Conservation (phyloP, 2,797 vertebrate species). For the Lemur catta region DNA sequence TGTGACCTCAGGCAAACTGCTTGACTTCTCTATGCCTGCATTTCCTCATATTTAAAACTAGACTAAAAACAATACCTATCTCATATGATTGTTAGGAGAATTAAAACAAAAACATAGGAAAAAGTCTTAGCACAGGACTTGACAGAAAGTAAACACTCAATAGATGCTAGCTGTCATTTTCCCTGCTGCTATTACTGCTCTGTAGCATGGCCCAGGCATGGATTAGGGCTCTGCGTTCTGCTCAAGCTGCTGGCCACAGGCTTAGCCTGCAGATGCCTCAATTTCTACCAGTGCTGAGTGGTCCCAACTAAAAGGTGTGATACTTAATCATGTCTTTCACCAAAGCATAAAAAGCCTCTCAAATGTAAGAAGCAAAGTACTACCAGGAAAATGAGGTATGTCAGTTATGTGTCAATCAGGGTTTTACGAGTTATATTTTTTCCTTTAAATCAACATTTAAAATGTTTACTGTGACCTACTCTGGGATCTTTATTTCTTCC, state of each 20-base stretch:
- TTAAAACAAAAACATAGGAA: not conserved
- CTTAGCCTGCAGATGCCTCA: not conserved
- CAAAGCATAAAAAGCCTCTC: not conserved
- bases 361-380: not conserved
- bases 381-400: not conserved
- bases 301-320: not conserved
- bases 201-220: not conserved
- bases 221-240: not conserved
- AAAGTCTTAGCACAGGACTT: not conserved
- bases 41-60: constrained; percentile 1
- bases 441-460: constrained; percentile 25
- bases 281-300: not conserved
- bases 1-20: not conserved
- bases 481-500: constrained; percentile 29
- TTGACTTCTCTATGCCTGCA: not conserved
- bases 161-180: not conserved
- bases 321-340: not conserved
- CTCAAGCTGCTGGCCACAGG: not conserved
- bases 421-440: not conserved
- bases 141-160: not conserved
- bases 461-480: constrained; percentile 20
- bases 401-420: too few species aligned
- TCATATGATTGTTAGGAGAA: not conserved
- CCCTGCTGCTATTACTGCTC: not conserved
- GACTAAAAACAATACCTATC: not conserved